Evolutionary conservation across 2,888 invertebrate species (phyloP), one percentile per base, ranked within the genome.

Genomic region (Zygogramma bicolorata): DNA sequence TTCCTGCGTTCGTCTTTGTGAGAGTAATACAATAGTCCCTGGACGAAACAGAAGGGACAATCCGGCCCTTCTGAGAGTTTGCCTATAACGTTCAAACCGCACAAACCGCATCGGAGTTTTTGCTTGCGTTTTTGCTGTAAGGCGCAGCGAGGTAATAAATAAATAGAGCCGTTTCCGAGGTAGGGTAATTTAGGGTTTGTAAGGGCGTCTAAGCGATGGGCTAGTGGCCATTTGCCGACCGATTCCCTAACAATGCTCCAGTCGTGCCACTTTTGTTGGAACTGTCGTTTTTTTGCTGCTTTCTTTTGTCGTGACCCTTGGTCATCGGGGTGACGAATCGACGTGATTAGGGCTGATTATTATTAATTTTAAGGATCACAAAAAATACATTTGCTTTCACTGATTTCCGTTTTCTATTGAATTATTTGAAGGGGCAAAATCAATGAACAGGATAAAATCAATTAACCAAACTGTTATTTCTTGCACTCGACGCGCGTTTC

Each of bases 121-220:
- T 81, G 78, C 69, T 65, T 38, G 34, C 65, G 71, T 81, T 80
- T 81, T 80, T 80, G 77, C 73, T 53, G 70, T 20, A 31, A 58
- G 67, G 69, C 75, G 71, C 61, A 73, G 75, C 65, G 78, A 79
- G 80, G 82, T 80, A 83, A 81, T 82, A 81, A 82, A 83, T 82
- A 82, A 81, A 83, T 80, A 80, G 81, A 81, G 79, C 81, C 78
- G 80, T 84, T 82, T 81, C 82, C 80, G 80, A 80, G 81, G 80
- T 80, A 80, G 74, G 80, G 81, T 81, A 81, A 82, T 82, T 83
- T 81, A 76, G 81, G 81, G 82, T 83, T 82, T 81, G 82, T 80
- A 80, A 80, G 77, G 77, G 74, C 74, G 77, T 75, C 75, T 74
- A 25, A 53, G 71, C 69, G 70, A 63, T 66, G 74, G 74, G 65